phyloP scores from a whole-genome alignment of 2,113 vertebrate genomes.

The Vicugna pacos region DNA sequence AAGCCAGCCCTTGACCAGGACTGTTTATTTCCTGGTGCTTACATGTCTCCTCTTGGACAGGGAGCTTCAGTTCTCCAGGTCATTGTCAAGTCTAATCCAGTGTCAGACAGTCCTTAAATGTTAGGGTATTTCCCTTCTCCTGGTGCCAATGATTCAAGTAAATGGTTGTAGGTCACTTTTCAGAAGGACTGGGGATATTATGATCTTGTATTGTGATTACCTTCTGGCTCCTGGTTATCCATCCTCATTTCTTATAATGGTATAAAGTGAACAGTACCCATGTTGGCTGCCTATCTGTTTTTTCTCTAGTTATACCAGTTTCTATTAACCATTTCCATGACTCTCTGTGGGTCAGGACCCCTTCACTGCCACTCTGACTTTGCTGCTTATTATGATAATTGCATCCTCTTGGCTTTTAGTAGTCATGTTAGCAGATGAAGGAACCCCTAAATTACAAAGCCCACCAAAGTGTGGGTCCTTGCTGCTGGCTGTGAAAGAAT shows the following conservation, averaged over 20 bases:
- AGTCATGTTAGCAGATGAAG: too few relatives aligned
- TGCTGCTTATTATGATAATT: not conserved
- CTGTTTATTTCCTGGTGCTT: not conserved
- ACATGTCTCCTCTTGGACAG: not conserved
- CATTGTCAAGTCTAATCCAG: not conserved
- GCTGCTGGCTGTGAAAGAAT: too few relatives aligned
- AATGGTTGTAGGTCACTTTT: not conserved
- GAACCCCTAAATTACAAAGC: too few relatives aligned
- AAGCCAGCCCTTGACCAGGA: not conserved
- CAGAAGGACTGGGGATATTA: not conserved
- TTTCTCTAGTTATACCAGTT: not conserved
- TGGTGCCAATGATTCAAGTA: not conserved
- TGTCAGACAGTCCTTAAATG: not conserved
- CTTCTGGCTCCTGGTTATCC: not conserved
- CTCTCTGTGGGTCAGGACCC: not conserved
- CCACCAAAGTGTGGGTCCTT: too few relatives aligned
- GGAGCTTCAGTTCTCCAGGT: not conserved
- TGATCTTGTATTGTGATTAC: not conserved
- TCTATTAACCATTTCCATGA: not conserved
- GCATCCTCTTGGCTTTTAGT: not conserved
- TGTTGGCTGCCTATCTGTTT: not conserved
- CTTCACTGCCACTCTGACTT: not conserved
- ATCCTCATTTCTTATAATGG: not conserved
- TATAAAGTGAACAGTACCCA: not conserved
- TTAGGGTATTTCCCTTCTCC: not conserved